phyloP scores from a whole-genome alignment of 2,888 invertebrate species.

The Meteorus colon region DNA sequence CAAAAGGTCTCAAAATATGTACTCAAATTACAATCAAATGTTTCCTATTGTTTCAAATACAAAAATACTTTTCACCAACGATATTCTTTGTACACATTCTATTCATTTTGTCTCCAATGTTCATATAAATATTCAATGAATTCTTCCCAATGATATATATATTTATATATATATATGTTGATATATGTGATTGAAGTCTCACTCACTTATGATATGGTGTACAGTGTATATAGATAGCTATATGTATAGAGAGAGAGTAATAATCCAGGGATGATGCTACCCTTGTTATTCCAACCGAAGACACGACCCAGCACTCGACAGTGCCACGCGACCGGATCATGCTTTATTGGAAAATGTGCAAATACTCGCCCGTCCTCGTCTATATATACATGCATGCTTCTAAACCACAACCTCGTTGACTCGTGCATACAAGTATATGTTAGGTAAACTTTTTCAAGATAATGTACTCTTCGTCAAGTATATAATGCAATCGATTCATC shows the following conservation, averaged over 20 bases:
- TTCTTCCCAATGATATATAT: neutral
- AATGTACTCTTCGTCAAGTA: neutral
- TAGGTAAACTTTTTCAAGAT: constrained; percentile 16
- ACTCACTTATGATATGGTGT: neutral
- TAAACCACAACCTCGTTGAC: constrained; percentile 41
- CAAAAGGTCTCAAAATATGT: too few species aligned
- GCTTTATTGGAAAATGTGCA: constrained; percentile 72
- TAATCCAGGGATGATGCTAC: constrained; percentile 60
- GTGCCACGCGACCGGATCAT: constrained; percentile 65
- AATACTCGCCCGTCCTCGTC: constrained; percentile 52
- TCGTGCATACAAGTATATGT: neutral
- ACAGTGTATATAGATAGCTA: neutral
- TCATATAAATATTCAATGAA: neutral
- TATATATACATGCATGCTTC: constrained; percentile 22
- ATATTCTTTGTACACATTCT: too few species aligned
- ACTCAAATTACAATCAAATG: too few species aligned
- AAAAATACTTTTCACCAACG: too few species aligned
- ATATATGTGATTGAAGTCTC: constrained; percentile 28
- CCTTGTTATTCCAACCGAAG: constrained; percentile 70
- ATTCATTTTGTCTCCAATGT: too few species aligned
- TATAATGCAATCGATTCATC: neutral
- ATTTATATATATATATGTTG: neutral
- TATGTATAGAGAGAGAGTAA: constrained; percentile 57
- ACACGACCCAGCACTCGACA: constrained; percentile 64
- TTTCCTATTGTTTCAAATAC: too few species aligned